phyloP scores from a whole-genome alignment of 92 coral and sea anemone species.

The Epizoanthus rinbou region DNA sequence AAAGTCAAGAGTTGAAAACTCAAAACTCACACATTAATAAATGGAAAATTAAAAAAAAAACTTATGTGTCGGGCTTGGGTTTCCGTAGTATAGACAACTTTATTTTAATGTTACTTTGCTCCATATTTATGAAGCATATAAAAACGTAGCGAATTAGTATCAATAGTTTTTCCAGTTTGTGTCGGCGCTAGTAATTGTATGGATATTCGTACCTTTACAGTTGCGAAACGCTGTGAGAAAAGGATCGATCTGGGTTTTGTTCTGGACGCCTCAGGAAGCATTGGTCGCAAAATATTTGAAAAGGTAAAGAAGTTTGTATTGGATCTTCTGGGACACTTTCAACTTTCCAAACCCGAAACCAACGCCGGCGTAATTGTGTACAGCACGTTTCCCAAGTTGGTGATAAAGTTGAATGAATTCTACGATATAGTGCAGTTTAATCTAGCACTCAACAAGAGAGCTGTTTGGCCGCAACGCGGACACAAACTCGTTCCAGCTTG shows the following conservation, averaged over 20 bases:
- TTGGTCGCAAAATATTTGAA: not conserved
- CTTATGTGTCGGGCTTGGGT: too few species aligned
- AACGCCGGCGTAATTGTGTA: slow-evolving; percentile 36
- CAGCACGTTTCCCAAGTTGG: slow-evolving; percentile 16
- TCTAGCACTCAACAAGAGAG: not conserved
- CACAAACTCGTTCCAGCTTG: not conserved
- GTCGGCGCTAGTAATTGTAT: not conserved
- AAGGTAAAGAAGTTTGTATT: slow-evolving; percentile 7
- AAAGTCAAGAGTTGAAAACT: too few species aligned
- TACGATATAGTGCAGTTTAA: not conserved
- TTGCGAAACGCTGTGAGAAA: not conserved
- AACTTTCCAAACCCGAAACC: slow-evolving; percentile 13
- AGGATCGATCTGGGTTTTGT: slow-evolving; percentile 29
- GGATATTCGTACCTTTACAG: not conserved
- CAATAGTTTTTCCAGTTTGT: too few species aligned
- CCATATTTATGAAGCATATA: too few species aligned
- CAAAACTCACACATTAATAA: too few species aligned
- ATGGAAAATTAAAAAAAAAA: too few species aligned
- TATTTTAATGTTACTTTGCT: too few species aligned
- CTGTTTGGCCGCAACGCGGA: not conserved
- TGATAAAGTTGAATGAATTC: slow-evolving; percentile 27
- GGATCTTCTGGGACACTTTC: slow-evolving; percentile 23
- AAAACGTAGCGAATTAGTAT: too few species aligned
- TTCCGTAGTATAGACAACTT: too few species aligned
- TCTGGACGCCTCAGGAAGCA: slow-evolving; percentile 35